A percentile compares a stretch with the other conserved stretches of the same genome.
These are phyloP conservation scores for Nomada fabriciana DNA, from an alignment of 2,888 invertebrate species.

Conservation along the genomic window DNA sequence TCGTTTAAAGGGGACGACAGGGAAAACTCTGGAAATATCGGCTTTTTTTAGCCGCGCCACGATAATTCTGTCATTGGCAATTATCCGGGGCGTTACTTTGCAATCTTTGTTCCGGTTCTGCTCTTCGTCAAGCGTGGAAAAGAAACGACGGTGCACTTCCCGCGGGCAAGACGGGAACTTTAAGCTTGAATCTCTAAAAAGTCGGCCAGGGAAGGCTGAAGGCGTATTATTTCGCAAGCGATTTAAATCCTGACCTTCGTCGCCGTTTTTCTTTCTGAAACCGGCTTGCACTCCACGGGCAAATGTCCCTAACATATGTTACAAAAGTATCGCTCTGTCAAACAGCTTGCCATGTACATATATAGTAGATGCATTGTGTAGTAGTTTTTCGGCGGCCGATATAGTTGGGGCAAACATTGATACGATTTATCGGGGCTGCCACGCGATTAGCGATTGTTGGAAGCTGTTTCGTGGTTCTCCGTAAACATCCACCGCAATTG, in stretches of 20 bases:
- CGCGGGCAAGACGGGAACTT: not conserved
- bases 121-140: no score
- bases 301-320: not conserved
- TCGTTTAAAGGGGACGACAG: no score
- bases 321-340: not conserved
- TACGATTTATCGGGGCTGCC: not conserved
- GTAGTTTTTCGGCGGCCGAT: not conserved
- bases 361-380: not conserved
- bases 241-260: constrained; percentile 23
- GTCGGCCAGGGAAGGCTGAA: constrained; percentile 29
- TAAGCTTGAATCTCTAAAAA: constrained; percentile 47
- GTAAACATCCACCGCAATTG: not conserved
- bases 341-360: not conserved
- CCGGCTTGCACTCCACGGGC: no score
- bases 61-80: no score
- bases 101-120: no score
- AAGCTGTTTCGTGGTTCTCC: not conserved
- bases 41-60: no score
- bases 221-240: constrained; percentile 36
- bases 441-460: not conserved
- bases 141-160: not conserved
- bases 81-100: no score
- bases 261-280: not conserved
- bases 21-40: no score
- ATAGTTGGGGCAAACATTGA: not conserved